Conservation (phyloP, 2,888 invertebrate species). For the Protophormia terraenovae region DNA sequence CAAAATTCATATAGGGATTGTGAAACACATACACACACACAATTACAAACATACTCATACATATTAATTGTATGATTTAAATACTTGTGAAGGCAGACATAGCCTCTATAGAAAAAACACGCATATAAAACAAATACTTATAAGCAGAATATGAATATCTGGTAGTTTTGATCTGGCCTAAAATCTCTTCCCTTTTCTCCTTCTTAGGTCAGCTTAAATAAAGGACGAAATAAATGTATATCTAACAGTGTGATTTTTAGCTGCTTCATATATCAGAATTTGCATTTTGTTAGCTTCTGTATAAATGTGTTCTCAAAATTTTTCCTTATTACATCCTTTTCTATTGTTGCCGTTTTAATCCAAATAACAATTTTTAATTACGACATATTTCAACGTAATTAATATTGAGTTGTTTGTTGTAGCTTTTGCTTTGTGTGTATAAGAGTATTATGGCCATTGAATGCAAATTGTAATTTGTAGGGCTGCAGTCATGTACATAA, state of each 20-base stretch:
- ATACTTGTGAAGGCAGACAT: not conserved
- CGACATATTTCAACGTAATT: conserved; percentile 23
- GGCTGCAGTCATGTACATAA: not conserved
- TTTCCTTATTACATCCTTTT: not conserved
- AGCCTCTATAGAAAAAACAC: not conserved
- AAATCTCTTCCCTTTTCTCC: not conserved
- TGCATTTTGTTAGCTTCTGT: not conserved
- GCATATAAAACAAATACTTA: not conserved
- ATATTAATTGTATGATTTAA: conserved; percentile 2
- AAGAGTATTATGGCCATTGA: not conserved
- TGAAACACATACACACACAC: not conserved
- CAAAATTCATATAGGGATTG: conserved; percentile 17
- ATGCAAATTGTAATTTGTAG: not conserved
- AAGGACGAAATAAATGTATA: not conserved
- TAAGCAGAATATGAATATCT: not conserved
- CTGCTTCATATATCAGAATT: not conserved
- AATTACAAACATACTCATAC: not conserved
- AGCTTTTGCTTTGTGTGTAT: not conserved
- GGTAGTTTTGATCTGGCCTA: not conserved
- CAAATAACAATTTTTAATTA: conserved; percentile 48
- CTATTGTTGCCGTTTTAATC: conserved; percentile 1
- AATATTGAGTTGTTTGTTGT: not conserved
- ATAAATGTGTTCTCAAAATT: not conserved
- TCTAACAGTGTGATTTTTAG: too few relatives aligned
- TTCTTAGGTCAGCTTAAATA: not conserved